Evolutionary conservation across 2,797 vertebrate genomes (phyloP), one percentile per base, ranked within the genome.

Genomic region (Australoheros facetus): DNA sequence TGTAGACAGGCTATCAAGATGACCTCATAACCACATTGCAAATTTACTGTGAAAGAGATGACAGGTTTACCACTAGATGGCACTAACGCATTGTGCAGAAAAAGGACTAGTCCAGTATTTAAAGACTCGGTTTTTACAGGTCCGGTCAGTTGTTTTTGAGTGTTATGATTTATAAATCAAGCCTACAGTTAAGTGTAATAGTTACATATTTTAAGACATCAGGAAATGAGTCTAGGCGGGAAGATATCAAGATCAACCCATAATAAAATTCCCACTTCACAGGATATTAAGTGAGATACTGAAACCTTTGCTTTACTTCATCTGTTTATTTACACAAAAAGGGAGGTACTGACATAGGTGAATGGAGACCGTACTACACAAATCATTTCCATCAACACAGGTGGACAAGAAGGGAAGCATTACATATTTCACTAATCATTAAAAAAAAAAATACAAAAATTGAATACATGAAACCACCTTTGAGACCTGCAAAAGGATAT

Each of bases 321-420:
- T 89, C 74, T 87, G 71, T 89, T 89, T 92, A 94, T 94, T 94
- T 95, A 95, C 94, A 94, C 89, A 89, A 82, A 92, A 78, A 87
- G 79, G 75, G 88, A 88, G 53, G 21, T 84, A 77, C 58, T 77
- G 75, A 78, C 78, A 45, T 32, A 81, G 80, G 42, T 83, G 21
- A 79, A 70, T 13, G 14, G 73, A 83, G 78, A 88, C 69, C 28
- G 32, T 62, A 72, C 83, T 16, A 87, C 87, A 82, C 74, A 80
- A 71, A 77, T 84, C 39, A 45, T 83, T 86, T 88, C 70, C 81
- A 86, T 79, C 72, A 81, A 85, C 82, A 80, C 80, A 81, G 62
- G 57, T 85, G 83, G 75, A 90, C 57, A 59, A 76, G 32, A 74
- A 37, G 70, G 84, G 82, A 75, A 88, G 84, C 51, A 59, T 75